phyloP scores from a whole-genome alignment of 1,140 invertebrate genomes.

The Papilio xuthus region DNA sequence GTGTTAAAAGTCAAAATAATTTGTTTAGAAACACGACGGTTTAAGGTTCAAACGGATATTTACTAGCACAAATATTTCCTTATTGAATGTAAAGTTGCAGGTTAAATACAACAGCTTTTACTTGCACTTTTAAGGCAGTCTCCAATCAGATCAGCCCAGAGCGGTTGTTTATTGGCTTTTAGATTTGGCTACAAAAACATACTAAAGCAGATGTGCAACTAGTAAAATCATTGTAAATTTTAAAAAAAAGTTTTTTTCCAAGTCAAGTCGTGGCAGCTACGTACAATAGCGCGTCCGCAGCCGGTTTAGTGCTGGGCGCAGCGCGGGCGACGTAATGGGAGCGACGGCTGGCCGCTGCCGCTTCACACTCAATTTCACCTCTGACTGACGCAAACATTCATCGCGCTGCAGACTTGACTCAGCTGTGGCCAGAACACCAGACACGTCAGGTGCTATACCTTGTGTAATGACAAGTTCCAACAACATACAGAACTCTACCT shows the following conservation, averaged over 20 bases:
- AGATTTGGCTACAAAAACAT: too few species aligned
- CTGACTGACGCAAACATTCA: conserved; percentile 80
- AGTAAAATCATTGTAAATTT: not conserved
- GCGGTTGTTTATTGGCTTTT: not conserved
- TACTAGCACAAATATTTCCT: not conserved
- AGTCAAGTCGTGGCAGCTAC: conserved; percentile 8
- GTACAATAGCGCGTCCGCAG: conserved; percentile 56
- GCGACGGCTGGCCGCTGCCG: conserved; percentile 78
- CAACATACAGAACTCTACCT: not conserved
- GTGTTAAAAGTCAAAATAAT: too few species aligned
- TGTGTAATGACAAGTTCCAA: conserved; percentile 5
- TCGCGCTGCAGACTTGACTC: conserved; percentile 72
- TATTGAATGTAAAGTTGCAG: not conserved
- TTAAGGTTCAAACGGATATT: not conserved
- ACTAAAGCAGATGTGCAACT: not conserved
- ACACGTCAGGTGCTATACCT: conserved; percentile 60
- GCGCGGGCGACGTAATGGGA: conserved; percentile 77
- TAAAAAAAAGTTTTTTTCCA: not conserved
- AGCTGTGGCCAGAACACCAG: conserved; percentile 26
- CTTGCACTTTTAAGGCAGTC: too few species aligned
- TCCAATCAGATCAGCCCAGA: not conserved
- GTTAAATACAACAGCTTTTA: too few species aligned
- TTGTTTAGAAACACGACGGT: too few species aligned
- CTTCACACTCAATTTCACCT: conserved; percentile 81
- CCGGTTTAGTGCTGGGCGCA: conserved; percentile 73